Percentiles rank a stretch among this genome's conserved stretches.
Evolutionary conservation across 1,140 invertebrate genomes (phyloP).

Genomic region (Monochamus saltuarius): DNA sequence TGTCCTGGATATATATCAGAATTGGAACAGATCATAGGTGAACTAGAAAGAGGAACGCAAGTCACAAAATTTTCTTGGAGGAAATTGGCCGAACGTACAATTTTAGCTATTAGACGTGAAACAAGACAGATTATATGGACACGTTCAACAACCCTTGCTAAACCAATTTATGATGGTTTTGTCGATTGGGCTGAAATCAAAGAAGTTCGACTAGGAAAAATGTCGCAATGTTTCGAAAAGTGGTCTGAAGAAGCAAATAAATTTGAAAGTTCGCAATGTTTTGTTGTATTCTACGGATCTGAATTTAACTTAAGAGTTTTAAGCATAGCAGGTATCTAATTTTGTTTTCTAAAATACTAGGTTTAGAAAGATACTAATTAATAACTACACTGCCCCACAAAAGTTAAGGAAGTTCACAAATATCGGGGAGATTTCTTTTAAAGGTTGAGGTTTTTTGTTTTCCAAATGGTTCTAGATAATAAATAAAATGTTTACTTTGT

Average conservation of each 20-base stretch:
- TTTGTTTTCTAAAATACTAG: no score
- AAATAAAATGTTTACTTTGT: no score
- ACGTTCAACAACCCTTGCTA: slow-evolving; percentile 46
- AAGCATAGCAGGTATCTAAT: slow-evolving; percentile 75
- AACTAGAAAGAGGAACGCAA: slow-evolving; percentile 83
- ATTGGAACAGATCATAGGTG: slow-evolving; percentile 84
- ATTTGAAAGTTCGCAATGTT: slow-evolving; percentile 78
- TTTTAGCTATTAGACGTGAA: slow-evolving; percentile 79
- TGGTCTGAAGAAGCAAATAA: slow-evolving; percentile 87
- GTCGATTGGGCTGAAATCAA: slow-evolving; percentile 86
- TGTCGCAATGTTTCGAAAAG: slow-evolving; percentile 89
- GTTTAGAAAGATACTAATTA: no score
- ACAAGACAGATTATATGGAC: slow-evolving; percentile 82
- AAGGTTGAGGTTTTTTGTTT: no score
- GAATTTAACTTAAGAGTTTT: slow-evolving; percentile 90
- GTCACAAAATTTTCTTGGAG: slow-evolving; percentile 83
- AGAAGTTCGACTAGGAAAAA: slow-evolving; percentile 84
- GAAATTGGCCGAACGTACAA: slow-evolving; percentile 80
- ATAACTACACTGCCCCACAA: no score
- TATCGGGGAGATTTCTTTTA: no score
- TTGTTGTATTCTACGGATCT: slow-evolving; percentile 86
- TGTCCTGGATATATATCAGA: slow-evolving; percentile 70
- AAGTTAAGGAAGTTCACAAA: no score
- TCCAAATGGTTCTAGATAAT: no score
- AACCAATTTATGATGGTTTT: slow-evolving; percentile 57